A percentile compares a stretch with the other conserved stretches of the same genome.
Evolutionary conservation across 2,113 vertebrate species (phyloP).

Genomic region (Cyanoderma ruficeps): DNA sequence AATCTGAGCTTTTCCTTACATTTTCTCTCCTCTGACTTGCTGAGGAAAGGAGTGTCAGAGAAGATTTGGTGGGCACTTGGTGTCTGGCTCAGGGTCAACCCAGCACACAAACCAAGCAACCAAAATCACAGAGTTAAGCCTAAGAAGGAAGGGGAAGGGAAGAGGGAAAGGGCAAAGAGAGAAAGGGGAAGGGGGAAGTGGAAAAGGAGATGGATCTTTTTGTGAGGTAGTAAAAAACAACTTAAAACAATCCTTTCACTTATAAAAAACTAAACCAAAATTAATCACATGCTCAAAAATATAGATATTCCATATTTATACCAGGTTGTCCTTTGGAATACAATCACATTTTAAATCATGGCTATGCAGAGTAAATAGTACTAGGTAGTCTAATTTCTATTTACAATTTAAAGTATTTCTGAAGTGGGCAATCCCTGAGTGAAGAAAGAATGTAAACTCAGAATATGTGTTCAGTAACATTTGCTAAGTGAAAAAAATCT

Average conservation of each 20-base stretch:
- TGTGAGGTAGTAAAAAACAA: background rate
- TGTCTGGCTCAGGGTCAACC: background rate
- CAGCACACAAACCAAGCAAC: background rate
- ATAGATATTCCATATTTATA: background rate
- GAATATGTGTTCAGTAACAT: background rate
- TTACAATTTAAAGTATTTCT: background rate
- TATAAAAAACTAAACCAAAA: background rate
- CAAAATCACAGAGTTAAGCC: background rate
- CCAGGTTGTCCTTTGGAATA: background rate
- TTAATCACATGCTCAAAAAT: background rate
- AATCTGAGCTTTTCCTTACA: background rate
- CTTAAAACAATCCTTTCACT: background rate
- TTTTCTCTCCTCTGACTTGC: background rate
- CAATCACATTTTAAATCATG: background rate
- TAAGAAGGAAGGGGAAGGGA: background rate
- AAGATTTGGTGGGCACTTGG: background rate
- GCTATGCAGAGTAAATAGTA: background rate
- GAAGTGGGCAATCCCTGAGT: background rate
- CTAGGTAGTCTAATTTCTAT: background rate
- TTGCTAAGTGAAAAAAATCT: background rate
- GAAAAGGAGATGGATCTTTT: background rate
- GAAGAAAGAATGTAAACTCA: slow-evolving; percentile 4
- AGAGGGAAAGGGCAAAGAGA: background rate
- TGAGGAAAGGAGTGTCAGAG: background rate
- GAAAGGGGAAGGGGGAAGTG: background rate